Conservation (phyloP, 2,797 vertebrate species). For the Danio aesculapii region DNA sequence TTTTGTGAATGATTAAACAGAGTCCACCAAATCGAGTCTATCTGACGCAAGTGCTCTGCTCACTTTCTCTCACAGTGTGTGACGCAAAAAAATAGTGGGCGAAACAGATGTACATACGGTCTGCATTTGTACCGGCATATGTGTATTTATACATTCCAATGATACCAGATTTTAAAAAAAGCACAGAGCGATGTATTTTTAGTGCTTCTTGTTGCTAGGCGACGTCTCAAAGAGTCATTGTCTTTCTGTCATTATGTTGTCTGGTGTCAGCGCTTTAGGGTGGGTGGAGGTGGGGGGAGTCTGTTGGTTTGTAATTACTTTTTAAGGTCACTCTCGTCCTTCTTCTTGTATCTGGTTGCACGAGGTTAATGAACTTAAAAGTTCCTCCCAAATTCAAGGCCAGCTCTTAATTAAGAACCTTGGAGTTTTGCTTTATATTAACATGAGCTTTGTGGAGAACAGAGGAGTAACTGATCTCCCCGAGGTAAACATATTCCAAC, state of each 20-base stretch:
- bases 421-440: slow-evolving; percentile 15
- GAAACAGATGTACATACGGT: slow-evolving; percentile 28
- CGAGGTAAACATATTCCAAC: slow-evolving; percentile 18
- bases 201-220: slow-evolving; percentile 67
- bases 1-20: slow-evolving; percentile 7
- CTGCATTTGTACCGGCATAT: slow-evolving; percentile 21
- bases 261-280: slow-evolving; percentile 52
- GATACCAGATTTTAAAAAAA: slow-evolving; percentile 40
- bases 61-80: slow-evolving; percentile 7
- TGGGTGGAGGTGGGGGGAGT: slow-evolving; percentile 24
- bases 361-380: slow-evolving; percentile 40
- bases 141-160: slow-evolving; percentile 46
- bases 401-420: not conserved
- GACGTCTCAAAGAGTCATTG: slow-evolving; percentile 63
- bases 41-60: not conserved
- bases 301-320: slow-evolving; percentile 32
- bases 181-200: slow-evolving; percentile 60
- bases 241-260: slow-evolving; percentile 64
- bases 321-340: slow-evolving; percentile 43
- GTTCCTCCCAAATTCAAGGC: not conserved
- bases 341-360: not conserved
- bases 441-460: slow-evolving; percentile 6
- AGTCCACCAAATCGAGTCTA: slow-evolving; percentile 1
- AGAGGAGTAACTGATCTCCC: slow-evolving; percentile 9
- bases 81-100: slow-evolving; percentile 7